phyloP scores from a whole-genome alignment of 1,140 invertebrate species.

The Bursaphelenchus mucronatus region DNA sequence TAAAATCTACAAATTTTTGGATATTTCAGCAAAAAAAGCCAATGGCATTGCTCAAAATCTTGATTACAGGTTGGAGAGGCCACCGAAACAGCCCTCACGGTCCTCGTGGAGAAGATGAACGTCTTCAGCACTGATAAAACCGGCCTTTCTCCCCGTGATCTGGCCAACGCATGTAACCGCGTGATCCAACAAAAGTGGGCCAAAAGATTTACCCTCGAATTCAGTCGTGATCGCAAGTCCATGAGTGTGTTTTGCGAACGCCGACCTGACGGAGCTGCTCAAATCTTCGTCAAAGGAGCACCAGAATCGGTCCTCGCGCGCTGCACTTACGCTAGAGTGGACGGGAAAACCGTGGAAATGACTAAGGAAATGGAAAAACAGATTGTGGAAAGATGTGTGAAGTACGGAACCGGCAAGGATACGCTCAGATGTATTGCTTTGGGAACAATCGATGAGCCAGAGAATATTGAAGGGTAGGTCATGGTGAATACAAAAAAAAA shows the following conservation, averaged over 20 bases:
- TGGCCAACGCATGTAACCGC: slow-evolving; percentile 83
- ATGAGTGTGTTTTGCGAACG: slow-evolving; percentile 75
- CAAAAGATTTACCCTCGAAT: slow-evolving; percentile 99
- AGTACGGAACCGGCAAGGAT: slow-evolving; percentile 96
- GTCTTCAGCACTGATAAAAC: slow-evolving; percentile 78
- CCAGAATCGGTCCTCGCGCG: slow-evolving; percentile 97
- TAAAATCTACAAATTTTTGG: too few species aligned
- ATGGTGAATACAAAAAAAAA: not conserved
- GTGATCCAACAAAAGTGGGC: slow-evolving; percentile 95
- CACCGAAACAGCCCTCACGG: slow-evolving; percentile 95
- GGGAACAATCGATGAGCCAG: slow-evolving; percentile 86
- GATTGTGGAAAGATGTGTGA: slow-evolving; percentile 84
- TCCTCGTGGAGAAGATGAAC: slow-evolving; percentile 96
- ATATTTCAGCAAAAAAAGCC: too few species aligned
- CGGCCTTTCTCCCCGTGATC: slow-evolving; percentile 81
- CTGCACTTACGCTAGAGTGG: slow-evolving; percentile 91
- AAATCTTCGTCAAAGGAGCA: slow-evolving; percentile 96
- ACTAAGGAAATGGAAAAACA: slow-evolving; percentile 82
- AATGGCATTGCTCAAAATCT: too few species aligned
- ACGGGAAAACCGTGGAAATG: slow-evolving; percentile 82
- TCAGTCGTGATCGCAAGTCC: slow-evolving; percentile 98
- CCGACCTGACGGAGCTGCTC: slow-evolving; percentile 72
- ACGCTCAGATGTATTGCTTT: slow-evolving; percentile 94
- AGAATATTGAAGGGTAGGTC: slow-evolving; percentile 63
- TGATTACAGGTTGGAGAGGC: slow-evolving; percentile 85